Conservation (phyloP, 2,113 vertebrate species). For the Lagopus muta region DNA sequence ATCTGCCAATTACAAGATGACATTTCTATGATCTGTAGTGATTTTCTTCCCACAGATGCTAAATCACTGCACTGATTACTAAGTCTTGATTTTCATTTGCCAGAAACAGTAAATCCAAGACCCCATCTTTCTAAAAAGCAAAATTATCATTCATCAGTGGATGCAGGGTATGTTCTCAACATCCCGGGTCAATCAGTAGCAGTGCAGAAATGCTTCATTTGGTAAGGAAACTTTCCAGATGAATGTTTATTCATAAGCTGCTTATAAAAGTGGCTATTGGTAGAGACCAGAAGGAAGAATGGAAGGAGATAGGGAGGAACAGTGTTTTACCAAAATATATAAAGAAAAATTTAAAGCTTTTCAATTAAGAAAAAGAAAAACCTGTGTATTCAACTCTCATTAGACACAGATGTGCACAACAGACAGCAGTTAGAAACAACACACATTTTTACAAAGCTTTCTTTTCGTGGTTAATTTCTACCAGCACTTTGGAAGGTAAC, state of each 20-base stretch:
- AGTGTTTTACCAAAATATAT: constrained; percentile 48
- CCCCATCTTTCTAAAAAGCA: not conserved
- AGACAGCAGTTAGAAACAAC: constrained; percentile 63
- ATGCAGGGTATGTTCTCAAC: not conserved
- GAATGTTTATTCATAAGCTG: constrained; percentile 30
- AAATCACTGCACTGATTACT: not conserved
- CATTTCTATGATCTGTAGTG: not conserved
- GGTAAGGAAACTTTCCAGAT: constrained; percentile 16
- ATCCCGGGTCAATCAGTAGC: not conserved
- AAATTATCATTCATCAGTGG: not conserved
- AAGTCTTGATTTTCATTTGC: not conserved
- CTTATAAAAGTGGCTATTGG: constrained; percentile 39
- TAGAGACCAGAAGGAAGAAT: not conserved
- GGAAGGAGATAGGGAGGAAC: constrained; percentile 5
- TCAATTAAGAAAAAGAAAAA: constrained; percentile 60
- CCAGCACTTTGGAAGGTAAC: constrained; percentile 63
- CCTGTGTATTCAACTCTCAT: constrained; percentile 49
- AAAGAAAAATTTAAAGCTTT: constrained; percentile 60
- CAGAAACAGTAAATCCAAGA: not conserved
- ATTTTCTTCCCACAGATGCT: not conserved
- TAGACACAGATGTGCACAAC: constrained; percentile 59
- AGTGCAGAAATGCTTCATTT: constrained; percentile 1
- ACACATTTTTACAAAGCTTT: constrained; percentile 64
- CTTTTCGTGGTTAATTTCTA: constrained; percentile 58
- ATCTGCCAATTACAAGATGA: not conserved